Base-by-base conservation (phyloP, 2,888 invertebrate species). In the Lasioglossum malachurum region DNA sequence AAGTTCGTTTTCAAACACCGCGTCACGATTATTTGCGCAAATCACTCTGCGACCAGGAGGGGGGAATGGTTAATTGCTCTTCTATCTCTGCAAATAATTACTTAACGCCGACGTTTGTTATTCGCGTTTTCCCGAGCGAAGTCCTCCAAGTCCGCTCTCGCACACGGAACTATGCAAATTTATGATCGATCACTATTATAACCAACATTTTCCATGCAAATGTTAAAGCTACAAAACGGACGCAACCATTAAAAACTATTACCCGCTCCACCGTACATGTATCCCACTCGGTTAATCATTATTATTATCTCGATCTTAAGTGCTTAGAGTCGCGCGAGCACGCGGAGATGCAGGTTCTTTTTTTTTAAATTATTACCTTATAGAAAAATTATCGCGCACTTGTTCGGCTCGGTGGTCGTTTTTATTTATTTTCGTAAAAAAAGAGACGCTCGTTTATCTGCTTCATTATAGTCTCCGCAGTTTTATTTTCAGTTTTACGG, bases 151-250 rank as follows among this genome's bases (percentile, higher is more conserved):
- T 38, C 38, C 71, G 23, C 12, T 12, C 14, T 16, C 38, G 44
- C 27, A 0, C 57, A 23, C 78, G 46, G 72, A 72, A 49, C 44
- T 64, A 78, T 78, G 82, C 46, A 82, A 73, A 82, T 78, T 78
- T 82, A 49, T 82, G 72, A 57, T 78, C 71, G 69, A 78, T 78
- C 44, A 27, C 35, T 64, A 78, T 49, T 73, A 60, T 46, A 73
- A 73, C 49, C 44, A 49, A 72, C 46, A 82, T 73, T 82, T 73
- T 35, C 72, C 78, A 35, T 64, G 64, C 46, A 49, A 64, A 73
- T 57, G 82, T 64, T 78, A 82, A 16, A 71, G 69, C 53, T 53
- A 8, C 69, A 44, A n/a, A 78, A 78, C 60, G 57, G 78, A 82
- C 60, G 31, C 49, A n/a, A 10, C 72, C 49, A 64, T 72, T 64